Base-by-base conservation (phyloP, 1,140 invertebrate species). In the Bombus turneri region DNA sequence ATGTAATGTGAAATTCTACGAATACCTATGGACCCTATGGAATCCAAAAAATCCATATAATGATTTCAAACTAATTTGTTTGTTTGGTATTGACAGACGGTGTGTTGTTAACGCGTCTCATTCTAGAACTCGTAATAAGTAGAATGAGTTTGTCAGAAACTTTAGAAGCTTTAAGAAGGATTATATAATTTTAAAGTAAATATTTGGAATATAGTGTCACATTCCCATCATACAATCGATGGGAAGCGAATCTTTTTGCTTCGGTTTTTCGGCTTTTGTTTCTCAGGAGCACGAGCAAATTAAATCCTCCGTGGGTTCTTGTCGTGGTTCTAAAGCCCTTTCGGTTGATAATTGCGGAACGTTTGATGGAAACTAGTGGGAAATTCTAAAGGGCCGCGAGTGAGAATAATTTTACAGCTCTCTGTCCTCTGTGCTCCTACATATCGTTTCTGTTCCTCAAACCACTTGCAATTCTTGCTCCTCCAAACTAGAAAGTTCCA, bases 341-440 rank as follows among this genome's bases (percentile, higher is more conserved):
- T 39, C 34, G 43, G 66, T 86, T 81, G 68, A 75, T 88, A 88
- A 89, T 89, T 79, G 59, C 66, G 25, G 64, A 73, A 41, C 47
- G 68, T 57, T 39, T 34, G n/a, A 39, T 25, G 47, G 34, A 43
- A 39, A 31, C 39, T 71, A 43, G 62, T 25, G 47, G 28, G 39
- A 69, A 68, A 71, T 77, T 85, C 77, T 37, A 78, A 81, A 74
- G 71, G 64, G 41, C 39, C 39, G n/a, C 57, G 18, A 87, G 43
- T 37, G 37, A 12, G 47, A 83, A 86, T 86, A 88, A 89, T 89
- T 80, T 80, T 72, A 28, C 43, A 15, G 22, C 41, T n/a, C 69
- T 62, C 76, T 2, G 53, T 71, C 34, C 69, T 57, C 47, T 57
- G n/a, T 57, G 62, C 43, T 34, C 10, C 28, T 31, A 18, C 8